Conservation (phyloP, 2,888 invertebrate species). For the Tenodera sinensis region DNA sequence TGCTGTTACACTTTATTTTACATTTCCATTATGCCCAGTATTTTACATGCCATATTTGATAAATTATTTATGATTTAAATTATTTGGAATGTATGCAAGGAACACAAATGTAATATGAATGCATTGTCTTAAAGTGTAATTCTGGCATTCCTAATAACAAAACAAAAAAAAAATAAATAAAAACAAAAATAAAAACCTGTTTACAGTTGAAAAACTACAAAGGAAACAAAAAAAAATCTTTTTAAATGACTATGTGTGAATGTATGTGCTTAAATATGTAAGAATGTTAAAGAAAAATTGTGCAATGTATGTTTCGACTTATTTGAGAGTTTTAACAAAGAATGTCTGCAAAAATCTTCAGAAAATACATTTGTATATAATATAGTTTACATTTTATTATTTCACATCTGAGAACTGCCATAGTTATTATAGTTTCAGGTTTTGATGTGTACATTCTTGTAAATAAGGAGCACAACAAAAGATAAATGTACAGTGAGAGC, state of each 20-base stretch:
- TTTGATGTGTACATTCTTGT: constrained; percentile 16
- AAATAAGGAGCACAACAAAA: constrained; percentile 1
- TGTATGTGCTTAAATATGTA: background rate
- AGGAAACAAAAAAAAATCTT: background rate
- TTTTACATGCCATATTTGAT: background rate
- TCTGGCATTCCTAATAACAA: background rate
- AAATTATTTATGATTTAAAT: background rate
- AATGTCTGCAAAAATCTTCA: background rate
- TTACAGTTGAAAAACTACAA: background rate
- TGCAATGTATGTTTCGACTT: constrained; percentile 2
- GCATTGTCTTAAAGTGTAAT: background rate
- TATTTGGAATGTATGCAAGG: background rate
- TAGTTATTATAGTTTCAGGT: background rate
- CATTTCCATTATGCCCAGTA: background rate
- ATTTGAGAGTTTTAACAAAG: background rate
- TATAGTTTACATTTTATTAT: constrained; percentile 3
- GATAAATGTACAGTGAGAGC: constrained; percentile 11
- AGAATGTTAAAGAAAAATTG: background rate
- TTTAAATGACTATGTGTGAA: background rate
- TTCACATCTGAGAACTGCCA: constrained; percentile 10
- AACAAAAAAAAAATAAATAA: background rate
- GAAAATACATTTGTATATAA: constrained; percentile 8
- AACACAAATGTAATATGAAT: background rate
- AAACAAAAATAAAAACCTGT: background rate
- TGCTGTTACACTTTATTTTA: background rate